Evolutionary conservation across 1,140 invertebrate genomes (phyloP), one percentile per base, ranked within the genome.

Genomic region (Carposina sasakii): DNA sequence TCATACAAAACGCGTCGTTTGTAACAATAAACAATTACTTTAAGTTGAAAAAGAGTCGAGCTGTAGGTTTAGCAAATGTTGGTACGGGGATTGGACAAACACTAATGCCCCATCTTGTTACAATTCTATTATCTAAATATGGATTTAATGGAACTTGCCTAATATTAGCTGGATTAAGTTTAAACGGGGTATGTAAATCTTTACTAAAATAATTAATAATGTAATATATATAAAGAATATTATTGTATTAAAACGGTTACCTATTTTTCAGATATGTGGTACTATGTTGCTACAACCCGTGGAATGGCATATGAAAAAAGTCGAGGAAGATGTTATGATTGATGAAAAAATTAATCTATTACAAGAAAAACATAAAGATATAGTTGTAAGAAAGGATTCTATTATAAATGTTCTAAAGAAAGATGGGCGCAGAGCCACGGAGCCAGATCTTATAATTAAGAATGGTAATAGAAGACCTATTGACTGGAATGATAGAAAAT

Each of bases 21-120:
- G 85, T 93, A 43, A 90, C 91, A 2, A 82, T 93, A 3, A 92
- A 92, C 64, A 88, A 90, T 0, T 94, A 92, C 64, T 94, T 94
- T 53, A 86, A 77, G 26, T 79, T 85, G 47, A 90, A 87, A 67
- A 88, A 91, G 41, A 89, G 88, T 30, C 77, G 88, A 20, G 92
- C 92, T 1, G 89, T 92, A 37, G 91, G 92, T 5, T 66, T 91
- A 1, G 87, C 91, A 0, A 89, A 92, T 76, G 91, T 91, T 0
- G 86, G 92, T 10, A 92, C 91, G 24, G 92, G 90, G 15, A 57
- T 93, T 1, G 92, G 93, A 4, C 91, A 92, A 57, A 91, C 92
- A 57, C 54, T 92, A 3, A 90, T 93, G 86, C 93, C 92, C 0
- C 88, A 90, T 48, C 66, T 94, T 21, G 88, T 92, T 20, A 74